Conservation (phyloP, 2,888 invertebrate species). For the Balanococcus diminutus region DNA sequence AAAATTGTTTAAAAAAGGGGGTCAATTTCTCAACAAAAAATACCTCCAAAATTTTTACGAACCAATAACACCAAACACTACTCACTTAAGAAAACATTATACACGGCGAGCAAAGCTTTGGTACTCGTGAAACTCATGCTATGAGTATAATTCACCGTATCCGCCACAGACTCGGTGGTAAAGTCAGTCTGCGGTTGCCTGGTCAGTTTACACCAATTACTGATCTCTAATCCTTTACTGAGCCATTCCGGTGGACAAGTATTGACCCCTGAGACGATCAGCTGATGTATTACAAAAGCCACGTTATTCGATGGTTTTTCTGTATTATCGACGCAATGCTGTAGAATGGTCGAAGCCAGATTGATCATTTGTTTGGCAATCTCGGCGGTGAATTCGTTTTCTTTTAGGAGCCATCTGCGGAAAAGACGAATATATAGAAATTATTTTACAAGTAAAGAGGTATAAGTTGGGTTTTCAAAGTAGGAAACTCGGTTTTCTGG, state of each 20-base stretch:
- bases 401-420: conserved; percentile 36
- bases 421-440: background rate
- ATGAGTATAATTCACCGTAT: background rate
- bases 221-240: conserved; percentile 30
- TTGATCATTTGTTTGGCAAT: conserved; percentile 41
- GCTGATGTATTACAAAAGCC: background rate
- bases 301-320: background rate
- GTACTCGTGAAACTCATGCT: background rate
- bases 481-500: background rate
- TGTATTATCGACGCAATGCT: background rate
- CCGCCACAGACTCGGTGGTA: background rate
- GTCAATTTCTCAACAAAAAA: too few species aligned
- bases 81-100: conserved; percentile 39
- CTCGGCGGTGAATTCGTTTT: background rate
- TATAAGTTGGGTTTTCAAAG: background rate
- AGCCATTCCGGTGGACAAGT: conserved; percentile 17
- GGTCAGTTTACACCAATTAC: conserved; percentile 50
- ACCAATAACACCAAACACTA: background rate
- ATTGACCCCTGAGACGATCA: conserved; percentile 32
- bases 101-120: background rate
- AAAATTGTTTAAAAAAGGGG: too few species aligned
- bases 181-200: background rate
- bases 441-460: background rate
- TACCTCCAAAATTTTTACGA: background rate
- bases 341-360: background rate